Conservation (phyloP, 2,797 vertebrate genomes). For the Fundulus diaphanus region DNA sequence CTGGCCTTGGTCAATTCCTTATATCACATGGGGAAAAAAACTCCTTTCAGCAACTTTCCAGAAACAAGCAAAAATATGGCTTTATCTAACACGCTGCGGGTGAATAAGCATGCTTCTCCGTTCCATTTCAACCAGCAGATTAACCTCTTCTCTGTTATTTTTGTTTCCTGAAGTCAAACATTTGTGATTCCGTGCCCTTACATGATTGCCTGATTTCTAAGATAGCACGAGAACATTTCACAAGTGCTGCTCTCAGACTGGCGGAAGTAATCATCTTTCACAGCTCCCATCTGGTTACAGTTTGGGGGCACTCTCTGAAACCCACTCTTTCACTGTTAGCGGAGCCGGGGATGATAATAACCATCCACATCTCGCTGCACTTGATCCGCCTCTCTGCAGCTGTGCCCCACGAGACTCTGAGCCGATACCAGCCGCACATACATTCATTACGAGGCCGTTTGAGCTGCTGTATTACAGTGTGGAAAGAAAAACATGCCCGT, state of each 20-base stretch:
- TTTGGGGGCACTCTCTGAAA: slow-evolving; percentile 61
- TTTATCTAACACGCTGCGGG: slow-evolving; percentile 8
- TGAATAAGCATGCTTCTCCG: slow-evolving; percentile 8
- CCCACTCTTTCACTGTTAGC: slow-evolving; percentile 57
- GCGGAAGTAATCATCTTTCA: slow-evolving; percentile 71
- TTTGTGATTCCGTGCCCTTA: slow-evolving; percentile 34
- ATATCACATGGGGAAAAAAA: slow-evolving; percentile 5
- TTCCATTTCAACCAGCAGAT: slow-evolving; percentile 21
- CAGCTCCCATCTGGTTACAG: slow-evolving; percentile 69
- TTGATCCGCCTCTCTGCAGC: slow-evolving; percentile 68
- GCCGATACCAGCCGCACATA: slow-evolving; percentile 48
- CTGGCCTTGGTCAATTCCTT: slow-evolving; percentile 98
- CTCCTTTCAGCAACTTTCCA: background rate
- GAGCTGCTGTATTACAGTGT: slow-evolving; percentile 27
- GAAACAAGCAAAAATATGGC: slow-evolving; percentile 8
- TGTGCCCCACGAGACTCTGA: slow-evolving; percentile 52
- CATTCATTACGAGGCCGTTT: slow-evolving; percentile 50
- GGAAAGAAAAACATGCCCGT: slow-evolving; percentile 29
- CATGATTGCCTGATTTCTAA: slow-evolving; percentile 25
- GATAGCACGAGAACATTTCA: slow-evolving; percentile 44
- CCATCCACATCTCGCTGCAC: slow-evolving; percentile 61
- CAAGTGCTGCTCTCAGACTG: slow-evolving; percentile 39
- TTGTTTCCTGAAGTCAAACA: slow-evolving; percentile 12
- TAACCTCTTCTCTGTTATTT: slow-evolving; percentile 19
- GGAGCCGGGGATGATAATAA: slow-evolving; percentile 67